Evolutionary conservation across 2,113 vertebrate species (phyloP), one percentile per base, ranked within the genome.

Genomic region (Fulica atra): DNA sequence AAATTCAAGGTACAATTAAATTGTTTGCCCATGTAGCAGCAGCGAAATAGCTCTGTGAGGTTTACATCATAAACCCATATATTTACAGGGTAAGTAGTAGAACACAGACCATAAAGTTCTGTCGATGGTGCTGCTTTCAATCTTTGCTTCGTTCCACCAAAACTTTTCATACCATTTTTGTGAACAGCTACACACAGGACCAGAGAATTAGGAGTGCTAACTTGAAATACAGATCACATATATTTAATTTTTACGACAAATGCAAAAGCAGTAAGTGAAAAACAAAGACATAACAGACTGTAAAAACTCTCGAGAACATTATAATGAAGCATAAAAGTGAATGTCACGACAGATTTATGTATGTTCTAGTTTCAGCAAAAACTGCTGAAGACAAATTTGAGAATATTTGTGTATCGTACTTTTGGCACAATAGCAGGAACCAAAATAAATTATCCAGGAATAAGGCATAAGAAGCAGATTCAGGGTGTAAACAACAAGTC

Each of bases 311-410:
- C 2, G 2, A 88, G 89, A 96, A 95, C 70, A 61, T 79, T 79
- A 72, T 69, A 96, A 87, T 53, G 91, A 91, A 95, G 57, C 54
- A 36, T 88, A 78, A 91, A 59, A 97, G 20, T 94, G 84, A 95
- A 92, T 91, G 95, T 91, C 91, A 95, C 1, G 23, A 93, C 91
- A 96, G 91, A 95, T 97, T 95, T 96, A 95, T 90, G 80, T 93
- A 74, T 53, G 35, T 86, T 95, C 63, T 3, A 92, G 81, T 85
- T 94, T 46, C 53, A 79, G 84, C 72, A 91, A 95, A 93, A 95
- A 96, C 42, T 93, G 91, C 79, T 64, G 86, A 97, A 96, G 93
- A 92, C 35, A 68, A 96, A 94, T 94, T 87, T 90, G 40, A 83
- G 93, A 93, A 59, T 94, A 92, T 95, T 95, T 93, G 74, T 96